phyloP scores from a whole-genome alignment of 2,888 invertebrate genomes.

The Tiphia femorata region DNA sequence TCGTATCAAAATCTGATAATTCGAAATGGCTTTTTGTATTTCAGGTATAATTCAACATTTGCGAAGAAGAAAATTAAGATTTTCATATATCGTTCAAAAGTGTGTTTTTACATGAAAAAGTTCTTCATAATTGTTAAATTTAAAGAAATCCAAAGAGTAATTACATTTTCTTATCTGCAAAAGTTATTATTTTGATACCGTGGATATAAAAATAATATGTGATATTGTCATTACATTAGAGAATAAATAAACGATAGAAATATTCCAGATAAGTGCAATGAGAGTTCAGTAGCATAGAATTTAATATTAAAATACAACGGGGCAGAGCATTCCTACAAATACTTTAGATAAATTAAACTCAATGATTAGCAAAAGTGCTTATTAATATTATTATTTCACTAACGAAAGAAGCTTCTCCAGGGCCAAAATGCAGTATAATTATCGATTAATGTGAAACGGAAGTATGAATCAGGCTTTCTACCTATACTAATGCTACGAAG shows the following conservation, averaged over 20 bases:
- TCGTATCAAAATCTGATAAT: too few relatives aligned
- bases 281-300: not conserved
- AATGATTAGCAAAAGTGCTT: not conserved
- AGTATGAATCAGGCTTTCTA: too few relatives aligned
- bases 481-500: too few relatives aligned
- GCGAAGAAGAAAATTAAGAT: too few relatives aligned
- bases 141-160: not conserved
- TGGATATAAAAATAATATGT: slow-evolving; percentile 6
- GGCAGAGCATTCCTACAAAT: not conserved
- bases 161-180: too few relatives aligned
- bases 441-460: too few relatives aligned
- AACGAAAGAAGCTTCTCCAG: not conserved
- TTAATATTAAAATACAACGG: not conserved
- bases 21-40: too few relatives aligned
- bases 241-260: slow-evolving; percentile 12
- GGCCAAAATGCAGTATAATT: too few relatives aligned
- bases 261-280: not conserved
- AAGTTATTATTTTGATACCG: slow-evolving; percentile 6
- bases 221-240: slow-evolving; percentile 18
- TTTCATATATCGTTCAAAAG: too few relatives aligned
- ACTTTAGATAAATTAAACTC: not conserved
- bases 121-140: not conserved
- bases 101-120: not conserved
- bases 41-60: too few relatives aligned
- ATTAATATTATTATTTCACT: not conserved